Evolutionary conservation across 2,113 vertebrate species (phyloP), one percentile per base, ranked within the genome.

Genomic region (Podarcis muralis): DNA sequence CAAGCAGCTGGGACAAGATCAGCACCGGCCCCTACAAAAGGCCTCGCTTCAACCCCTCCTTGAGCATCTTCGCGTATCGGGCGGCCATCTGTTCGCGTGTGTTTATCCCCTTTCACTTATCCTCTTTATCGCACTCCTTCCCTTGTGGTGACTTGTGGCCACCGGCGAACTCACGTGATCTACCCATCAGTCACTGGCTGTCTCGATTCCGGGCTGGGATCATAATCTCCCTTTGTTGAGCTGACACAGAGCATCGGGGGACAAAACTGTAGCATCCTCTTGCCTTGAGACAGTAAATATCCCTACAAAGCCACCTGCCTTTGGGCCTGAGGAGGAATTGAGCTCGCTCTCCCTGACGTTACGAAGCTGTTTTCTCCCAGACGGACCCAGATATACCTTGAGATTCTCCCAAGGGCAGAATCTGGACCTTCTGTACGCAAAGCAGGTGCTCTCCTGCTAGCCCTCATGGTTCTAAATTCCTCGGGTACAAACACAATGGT

Each of bases 81-180:
- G 59, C 48, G 16, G 2, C 94, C 94, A 94, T 95, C 95, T 95
- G 94, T 89, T 93, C 83, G 71, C 59, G 53, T 3, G 68, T 20
- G 91, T 90, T 95, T 87, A 93, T 90, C 95, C 84, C 89, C 81
- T 83, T 85, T 83, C 35, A 2, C 84, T 82, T 81, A 91, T 89
- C 69, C 94, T 94, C 92, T 94, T 94, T 92, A 62, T 35, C 81
- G 23, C 75, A 25, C 86, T 92, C 83, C 59, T 90, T 88, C 93
- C 69, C 85, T 2, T 82, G 91, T 88, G 85, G 48, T 53, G 53
- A 89, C 93, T 40, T 43, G 20, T 0, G 68, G 89, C 65, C 80
- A 68, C 83, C 27, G 66, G 1, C 88, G 90, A 94, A 92, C 80
- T 92, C 84, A 16, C 72, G 78, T 59, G 13, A 86, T 75, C 87